phyloP scores from a whole-genome alignment of 1,140 invertebrate species.

The Lordiphosa collinella region DNA sequence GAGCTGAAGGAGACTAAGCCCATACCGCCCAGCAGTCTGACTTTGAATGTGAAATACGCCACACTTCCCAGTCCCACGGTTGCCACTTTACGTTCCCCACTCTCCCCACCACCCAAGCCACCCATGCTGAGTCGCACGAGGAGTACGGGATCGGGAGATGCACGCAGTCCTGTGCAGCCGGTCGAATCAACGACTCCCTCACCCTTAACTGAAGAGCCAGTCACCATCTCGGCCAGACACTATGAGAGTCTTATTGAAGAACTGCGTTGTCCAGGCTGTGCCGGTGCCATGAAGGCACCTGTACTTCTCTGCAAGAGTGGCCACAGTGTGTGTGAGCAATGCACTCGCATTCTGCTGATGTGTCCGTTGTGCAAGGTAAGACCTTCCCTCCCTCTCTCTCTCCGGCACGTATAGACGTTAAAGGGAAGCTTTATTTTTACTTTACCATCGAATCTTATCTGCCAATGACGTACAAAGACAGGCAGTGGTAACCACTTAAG shows the following conservation, averaged over 20 bases:
- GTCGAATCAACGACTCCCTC: too few species aligned
- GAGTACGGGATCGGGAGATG: conserved; percentile 65
- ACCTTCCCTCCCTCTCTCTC: background rate
- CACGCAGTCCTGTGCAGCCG: conserved; percentile 1
- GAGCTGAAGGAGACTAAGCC: background rate
- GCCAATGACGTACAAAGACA: conserved; percentile 16
- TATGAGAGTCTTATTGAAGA: conserved; percentile 75
- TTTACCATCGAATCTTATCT: conserved; percentile 22
- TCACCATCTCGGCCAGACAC: conserved; percentile 49
- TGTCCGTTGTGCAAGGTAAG: conserved; percentile 76
- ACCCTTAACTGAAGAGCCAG: conserved; percentile 1
- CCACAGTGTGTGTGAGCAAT: conserved; percentile 74
- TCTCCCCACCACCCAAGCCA: conserved; percentile 70
- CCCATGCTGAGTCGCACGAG: conserved; percentile 72
- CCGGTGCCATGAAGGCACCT: conserved; percentile 69
- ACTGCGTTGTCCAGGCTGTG: conserved; percentile 75
- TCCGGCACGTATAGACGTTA: background rate
- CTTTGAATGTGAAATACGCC: conserved; percentile 59
- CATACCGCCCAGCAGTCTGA: conserved; percentile 28
- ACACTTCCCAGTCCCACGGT: conserved; percentile 53
- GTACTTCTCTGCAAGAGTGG: conserved; percentile 70
- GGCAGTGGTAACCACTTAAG: conserved; percentile 2
- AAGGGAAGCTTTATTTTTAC: too few species aligned
- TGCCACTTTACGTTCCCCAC: conserved; percentile 40
- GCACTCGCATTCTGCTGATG: conserved; percentile 66